Evolutionary conservation across 2,888 invertebrate species (phyloP).

Genomic region (Tuberolachnus salignus): DNA sequence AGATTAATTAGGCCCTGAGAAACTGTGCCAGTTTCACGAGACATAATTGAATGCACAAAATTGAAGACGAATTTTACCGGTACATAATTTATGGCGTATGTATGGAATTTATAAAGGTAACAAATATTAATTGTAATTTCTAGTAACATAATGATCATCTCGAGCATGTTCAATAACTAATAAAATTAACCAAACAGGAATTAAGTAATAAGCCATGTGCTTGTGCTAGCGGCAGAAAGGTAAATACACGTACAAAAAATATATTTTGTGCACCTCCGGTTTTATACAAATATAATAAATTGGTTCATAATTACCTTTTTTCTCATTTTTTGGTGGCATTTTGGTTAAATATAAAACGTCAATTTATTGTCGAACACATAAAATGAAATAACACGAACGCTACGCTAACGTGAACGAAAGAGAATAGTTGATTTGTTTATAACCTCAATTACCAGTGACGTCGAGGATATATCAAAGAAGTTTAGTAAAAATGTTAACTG

Average conservation of each 20-base stretch:
- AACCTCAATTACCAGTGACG: slow-evolving; percentile 51
- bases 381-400: slow-evolving; percentile 4
- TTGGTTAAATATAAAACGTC: neutral
- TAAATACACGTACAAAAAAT: neutral
- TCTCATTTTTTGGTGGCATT: slow-evolving; percentile 50
- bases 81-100: too few relatives aligned
- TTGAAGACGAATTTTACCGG: too few relatives aligned
- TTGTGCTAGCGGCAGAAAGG: neutral
- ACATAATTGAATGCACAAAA: too few relatives aligned
- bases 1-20: too few relatives aligned
- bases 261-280: neutral
- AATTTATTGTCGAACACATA: neutral
- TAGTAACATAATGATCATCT: too few relatives aligned
- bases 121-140: too few relatives aligned
- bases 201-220: slow-evolving; percentile 37
- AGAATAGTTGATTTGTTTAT: slow-evolving; percentile 46
- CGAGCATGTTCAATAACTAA: neutral
- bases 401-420: slow-evolving; percentile 21
- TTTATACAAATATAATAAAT: neutral
- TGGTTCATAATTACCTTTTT: slow-evolving; percentile 44
- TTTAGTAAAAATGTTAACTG: too few relatives aligned
- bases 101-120: too few relatives aligned
- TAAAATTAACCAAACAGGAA: neutral
- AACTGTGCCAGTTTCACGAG: too few relatives aligned
- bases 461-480: slow-evolving; percentile 36